Evolutionary conservation across 2,113 vertebrate species (phyloP).

Genomic region (Passer montanus): DNA sequence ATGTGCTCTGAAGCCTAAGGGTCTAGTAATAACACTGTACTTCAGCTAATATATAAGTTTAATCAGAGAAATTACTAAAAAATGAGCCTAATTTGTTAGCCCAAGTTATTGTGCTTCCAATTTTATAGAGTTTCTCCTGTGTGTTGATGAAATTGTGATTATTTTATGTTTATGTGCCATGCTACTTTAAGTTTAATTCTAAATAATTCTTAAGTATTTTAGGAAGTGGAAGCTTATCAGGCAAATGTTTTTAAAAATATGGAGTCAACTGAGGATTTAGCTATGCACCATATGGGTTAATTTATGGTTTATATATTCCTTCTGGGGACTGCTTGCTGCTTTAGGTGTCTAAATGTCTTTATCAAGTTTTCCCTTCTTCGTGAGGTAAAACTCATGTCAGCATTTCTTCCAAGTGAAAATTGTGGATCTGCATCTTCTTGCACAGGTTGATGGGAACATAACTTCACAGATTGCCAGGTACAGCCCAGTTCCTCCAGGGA

Average conservation of each 20-base stretch:
- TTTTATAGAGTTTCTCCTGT: conserved; percentile 1
- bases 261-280: background rate
- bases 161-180: background rate
- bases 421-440: background rate
- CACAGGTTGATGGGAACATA: background rate
- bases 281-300: background rate
- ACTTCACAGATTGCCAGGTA: background rate
- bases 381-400: background rate
- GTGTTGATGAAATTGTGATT: background rate
- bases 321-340: background rate
- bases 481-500: background rate
- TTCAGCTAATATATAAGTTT: conserved; percentile 63
- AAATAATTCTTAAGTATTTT: background rate
- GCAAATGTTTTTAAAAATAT: background rate
- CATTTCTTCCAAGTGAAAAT: background rate
- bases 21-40: conserved; percentile 32
- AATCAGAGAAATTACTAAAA: conserved; percentile 57
- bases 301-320: background rate
- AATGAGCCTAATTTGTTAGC: conserved; percentile 46
- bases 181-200: background rate
- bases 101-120: conserved; percentile 7
- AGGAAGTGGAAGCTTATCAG: background rate
- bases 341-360: background rate
- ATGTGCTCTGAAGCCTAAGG: conserved; percentile 30
- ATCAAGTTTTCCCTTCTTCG: background rate